Evolutionary conservation across 2,113 vertebrate genomes (phyloP), one percentile per base, ranked within the genome.

Genomic region (Nansenia antarctica): DNA sequence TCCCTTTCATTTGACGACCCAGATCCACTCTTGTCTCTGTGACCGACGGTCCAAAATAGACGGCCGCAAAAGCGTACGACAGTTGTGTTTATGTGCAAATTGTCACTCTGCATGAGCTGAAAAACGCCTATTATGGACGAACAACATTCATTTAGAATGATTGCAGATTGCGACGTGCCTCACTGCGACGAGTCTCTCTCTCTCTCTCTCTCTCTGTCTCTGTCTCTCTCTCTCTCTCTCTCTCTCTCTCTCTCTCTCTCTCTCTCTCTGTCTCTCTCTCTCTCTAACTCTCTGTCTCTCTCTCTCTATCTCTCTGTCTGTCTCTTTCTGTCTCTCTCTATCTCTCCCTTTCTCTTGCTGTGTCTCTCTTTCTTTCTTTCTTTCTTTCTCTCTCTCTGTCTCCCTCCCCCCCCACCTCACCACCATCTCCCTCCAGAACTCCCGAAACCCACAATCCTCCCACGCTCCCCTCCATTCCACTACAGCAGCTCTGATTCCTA

Each of bases 71-170:
- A 74, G 78, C 70, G 71, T 88, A 72, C 73, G 73, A 81, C 62
- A 30, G 74, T 82, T 69, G 82, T 86, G 85, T 86, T 90, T 85
- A 88, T 59, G 78, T 84, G 83, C 83, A 88, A 90, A 89, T 86
- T 87, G 82, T 84, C 81, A 80, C 85, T 84, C 72, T 83, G 83
- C 74, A 49, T 59, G 68, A 79, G 77, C 22, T 20, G 62, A 81
- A 85, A 89, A 88, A 89, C 81, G 82, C 80, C 89, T 88, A 90
- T 90, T 89, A 88, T 81, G 82, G 85, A 86, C 79, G 71, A 81
- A 85, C 69, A 87, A 81, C 68, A 54, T 88, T 83, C 87, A 90
- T 90, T 90, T 88, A 86, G 65, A 88, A 81, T 87, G 86, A 89
- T 88, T 92, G 83, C 74, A 90, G 73, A 87, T 85, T 87, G 79